Percentiles rank a stretch among this genome's conserved stretches.
These are phyloP conservation scores for Lysandra coridon DNA, from an alignment of 2,888 invertebrate species.

Conservation along the genomic window DNA sequence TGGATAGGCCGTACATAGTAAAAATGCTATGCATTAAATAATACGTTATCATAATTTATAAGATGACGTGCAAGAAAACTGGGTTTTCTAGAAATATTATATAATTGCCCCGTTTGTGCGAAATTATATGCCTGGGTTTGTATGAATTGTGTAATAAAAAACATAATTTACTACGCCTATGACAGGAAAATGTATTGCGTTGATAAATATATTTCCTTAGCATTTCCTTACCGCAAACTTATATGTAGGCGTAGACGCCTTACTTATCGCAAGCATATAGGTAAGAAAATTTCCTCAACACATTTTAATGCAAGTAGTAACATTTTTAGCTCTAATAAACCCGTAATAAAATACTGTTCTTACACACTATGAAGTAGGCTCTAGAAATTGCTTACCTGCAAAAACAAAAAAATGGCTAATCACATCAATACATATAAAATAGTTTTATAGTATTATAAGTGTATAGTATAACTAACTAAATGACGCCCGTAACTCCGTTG, in stretches of 20 bases:
- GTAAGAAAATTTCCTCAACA: not conserved
- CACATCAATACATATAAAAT: not conserved
- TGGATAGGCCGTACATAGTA: not conserved
- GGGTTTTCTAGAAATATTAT: conserved; percentile 15
- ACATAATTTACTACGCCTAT: conserved; percentile 15
- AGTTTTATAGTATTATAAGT: not conserved
- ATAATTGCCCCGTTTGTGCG: conserved; percentile 18
- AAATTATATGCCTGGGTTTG: conserved; percentile 26
- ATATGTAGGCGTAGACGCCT: not conserved
- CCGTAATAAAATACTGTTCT: not conserved
- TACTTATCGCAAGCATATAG: not conserved
- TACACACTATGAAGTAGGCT: not conserved
- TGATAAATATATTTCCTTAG: conserved; percentile 8
- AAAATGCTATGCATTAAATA: not conserved
- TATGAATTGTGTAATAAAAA: conserved; percentile 23
- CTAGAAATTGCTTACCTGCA: not conserved
- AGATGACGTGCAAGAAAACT: conserved; percentile 23
- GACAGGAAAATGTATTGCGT: conserved; percentile 17
- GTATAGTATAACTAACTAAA: no score
- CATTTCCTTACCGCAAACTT: not conserved
- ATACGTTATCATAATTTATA: conserved; percentile 16
- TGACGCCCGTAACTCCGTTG: no score
- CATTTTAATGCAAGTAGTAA: no score
- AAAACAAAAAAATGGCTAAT: not conserved
- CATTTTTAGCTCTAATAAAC: no score